Base-by-base conservation (phyloP, 2,797 vertebrate genomes). In the Onychomys arenicola region DNA sequence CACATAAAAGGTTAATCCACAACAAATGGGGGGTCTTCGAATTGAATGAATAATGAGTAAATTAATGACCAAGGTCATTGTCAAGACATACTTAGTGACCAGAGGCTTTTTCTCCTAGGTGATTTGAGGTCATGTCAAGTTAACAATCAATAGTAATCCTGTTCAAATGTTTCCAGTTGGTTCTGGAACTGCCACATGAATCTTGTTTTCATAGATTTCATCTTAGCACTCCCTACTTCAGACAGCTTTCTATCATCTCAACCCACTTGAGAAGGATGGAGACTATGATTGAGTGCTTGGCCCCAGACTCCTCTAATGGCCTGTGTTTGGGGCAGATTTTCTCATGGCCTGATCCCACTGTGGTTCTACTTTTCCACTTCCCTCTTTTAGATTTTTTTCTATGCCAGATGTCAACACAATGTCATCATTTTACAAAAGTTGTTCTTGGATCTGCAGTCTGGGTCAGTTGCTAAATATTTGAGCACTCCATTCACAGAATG, bases 251-350 rank as follows among this genome's bases (percentile, higher is more conserved):
- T 40, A 40, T 6, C 40, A 34, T 34, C 55, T 43, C 16, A 73
- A 17, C 25, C 17, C 0, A 32, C 16, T 14, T 46, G 17, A 27
- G 13, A 71, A 43, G 43, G 43, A 12, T 43, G 37, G 27, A 88
- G 32, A 57, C 34, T 57, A 49, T 0, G 52, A 16, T 14, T 5
- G 17, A 81, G 0, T 23, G 34, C 17, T 49, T 75, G 17, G 69
- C 10, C 3, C 0, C 1, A 12, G 12, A 1, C 12, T 81, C 12
- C 1, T 27, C 46, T 6, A 13, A 76, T 11, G 55, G 37, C n/a
- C 10, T 34, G 10, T 40, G 69, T 7, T 21, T 21, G 4, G 19
- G 10, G 52, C 10, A 69, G 17, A 3, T 57, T 81, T 86, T 77
- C 55, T 57, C 11, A 14, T 5, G 27, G 12, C 34, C 37, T 43